Evolutionary conservation across 1,140 invertebrate genomes (phyloP), one percentile per base, ranked within the genome.

Genomic region (Propsilocerus akamusi): DNA sequence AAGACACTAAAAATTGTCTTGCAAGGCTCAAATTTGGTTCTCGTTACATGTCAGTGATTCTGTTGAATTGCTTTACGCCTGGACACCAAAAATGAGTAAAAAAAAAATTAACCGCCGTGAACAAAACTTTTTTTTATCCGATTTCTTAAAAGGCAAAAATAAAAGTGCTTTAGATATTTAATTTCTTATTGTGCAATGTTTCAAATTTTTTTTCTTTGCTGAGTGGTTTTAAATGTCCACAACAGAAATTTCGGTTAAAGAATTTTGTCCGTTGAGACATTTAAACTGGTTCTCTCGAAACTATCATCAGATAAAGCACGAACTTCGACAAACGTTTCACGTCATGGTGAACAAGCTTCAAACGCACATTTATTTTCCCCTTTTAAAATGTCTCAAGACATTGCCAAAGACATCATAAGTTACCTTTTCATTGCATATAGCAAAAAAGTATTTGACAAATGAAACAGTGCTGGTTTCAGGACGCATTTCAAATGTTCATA

Each of bases 101-200:
- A 41, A 41, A 20, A 41, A 37, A 41, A 17, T 20, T 41, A 41
- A 41, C 34, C 34, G 34, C 34, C 34, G 34, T 41, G 34, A 41
- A 41, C 14, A 41, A 17, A 14, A 17, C 17, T 14, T 37, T 14
- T 14, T 14, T 37, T 37, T 17, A 10, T 10, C 10, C 32, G 7
- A 37, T 41, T 41, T 41, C 17, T 41, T 41, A 20, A 17, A 30
- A 20, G 22, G 22, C 34, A 41, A 41, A 17, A 41, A 4, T 17
- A 4, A 14, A 37, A 37, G 14, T n/a, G 14, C 11, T 30, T 20
- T 41, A 20, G 34, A 41, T 41, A 41, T 41, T 41, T 41, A 41
- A 41, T 41, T 37, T 37, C 32, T 37, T 37, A 7, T 7, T 6
- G 20, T 7, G 20, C n/a, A n/a, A n/a, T n/a, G n/a, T n/a, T n/a